These are phyloP conservation scores for Eurosta solidaginis DNA, from an alignment of 1,140 invertebrate genomes.

Conservation along the genomic window DNA sequence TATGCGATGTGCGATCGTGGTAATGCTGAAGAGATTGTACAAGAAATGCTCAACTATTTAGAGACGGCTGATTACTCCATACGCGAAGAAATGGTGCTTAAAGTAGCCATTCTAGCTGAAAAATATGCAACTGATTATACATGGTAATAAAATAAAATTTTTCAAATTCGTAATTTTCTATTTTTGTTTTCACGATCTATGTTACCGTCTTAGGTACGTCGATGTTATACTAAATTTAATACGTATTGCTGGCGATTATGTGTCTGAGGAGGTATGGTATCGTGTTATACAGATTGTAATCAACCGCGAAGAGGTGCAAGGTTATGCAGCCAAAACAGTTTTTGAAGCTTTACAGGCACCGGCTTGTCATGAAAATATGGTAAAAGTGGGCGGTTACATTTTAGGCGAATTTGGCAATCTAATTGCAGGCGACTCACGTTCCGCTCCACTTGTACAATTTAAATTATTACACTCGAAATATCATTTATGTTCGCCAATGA, in stretches of 20 bases:
- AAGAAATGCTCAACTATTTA: constrained; percentile 98
- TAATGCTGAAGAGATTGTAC: constrained; percentile 99
- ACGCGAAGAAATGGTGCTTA: constrained; percentile 99
- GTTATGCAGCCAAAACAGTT: constrained; percentile 99
- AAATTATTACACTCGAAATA: constrained; percentile 97
- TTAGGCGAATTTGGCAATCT: constrained; percentile 99
- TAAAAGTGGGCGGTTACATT: constrained; percentile 99
- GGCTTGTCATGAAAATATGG: constrained; percentile 99
- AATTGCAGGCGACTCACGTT: constrained; percentile 97
- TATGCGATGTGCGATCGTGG: constrained; percentile 99
- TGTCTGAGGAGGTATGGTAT: constrained; percentile 98
- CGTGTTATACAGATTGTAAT: constrained; percentile 99
- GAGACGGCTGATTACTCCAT: constrained; percentile 99
- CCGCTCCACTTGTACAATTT: constrained; percentile 94
- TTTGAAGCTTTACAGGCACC: constrained; percentile 98
- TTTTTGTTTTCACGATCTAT: neutral
- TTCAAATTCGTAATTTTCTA: neutral
- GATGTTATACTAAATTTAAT: constrained; percentile 99
- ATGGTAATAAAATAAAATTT: constrained; percentile 68
- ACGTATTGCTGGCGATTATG: constrained; percentile 99
- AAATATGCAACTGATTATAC: constrained; percentile 99
- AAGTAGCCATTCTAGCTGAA: constrained; percentile 98
- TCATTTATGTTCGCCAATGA: constrained; percentile 96
- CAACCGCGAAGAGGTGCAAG: constrained; percentile 98
- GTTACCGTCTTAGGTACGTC: constrained; percentile 67